These are phyloP conservation scores for Prionchulus punctatus DNA, from an alignment of 2,888 invertebrate species.

Conservation along the genomic window DNA sequence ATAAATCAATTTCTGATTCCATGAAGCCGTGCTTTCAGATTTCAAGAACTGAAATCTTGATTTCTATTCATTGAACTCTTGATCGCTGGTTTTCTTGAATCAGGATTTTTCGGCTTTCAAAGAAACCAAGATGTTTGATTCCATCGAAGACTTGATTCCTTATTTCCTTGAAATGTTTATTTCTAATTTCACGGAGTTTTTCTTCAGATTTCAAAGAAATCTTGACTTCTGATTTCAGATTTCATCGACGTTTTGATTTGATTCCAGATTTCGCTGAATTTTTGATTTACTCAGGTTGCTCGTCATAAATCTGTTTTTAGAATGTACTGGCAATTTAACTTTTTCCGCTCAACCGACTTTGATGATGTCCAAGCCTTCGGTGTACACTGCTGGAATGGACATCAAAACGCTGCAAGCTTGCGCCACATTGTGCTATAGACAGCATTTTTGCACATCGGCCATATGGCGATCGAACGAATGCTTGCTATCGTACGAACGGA, in stretches of 20 bases:
- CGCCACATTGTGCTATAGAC: slow-evolving; percentile 3
- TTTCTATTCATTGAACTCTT: too few species aligned
- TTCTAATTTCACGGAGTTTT: not conserved
- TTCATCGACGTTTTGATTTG: too few species aligned
- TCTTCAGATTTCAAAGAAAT: not conserved
- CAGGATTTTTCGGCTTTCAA: too few species aligned
- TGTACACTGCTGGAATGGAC: not conserved
- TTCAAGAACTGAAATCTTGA: too few species aligned
- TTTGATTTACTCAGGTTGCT: too few species aligned
- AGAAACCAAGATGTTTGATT: not conserved
- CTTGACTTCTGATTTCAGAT: not conserved
- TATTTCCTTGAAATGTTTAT: not conserved
- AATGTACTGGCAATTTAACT: not conserved
- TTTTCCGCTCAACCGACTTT: not conserved
- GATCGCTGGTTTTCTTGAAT: too few species aligned
- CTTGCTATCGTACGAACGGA: not conserved
- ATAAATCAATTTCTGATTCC: too few species aligned
- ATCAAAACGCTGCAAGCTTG: not conserved
- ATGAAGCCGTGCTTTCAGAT: too few species aligned
- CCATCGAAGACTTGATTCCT: not conserved
- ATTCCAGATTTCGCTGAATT: too few species aligned
- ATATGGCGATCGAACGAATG: not conserved
- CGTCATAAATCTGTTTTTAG: not conserved
- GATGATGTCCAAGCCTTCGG: not conserved
- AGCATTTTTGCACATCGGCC: slow-evolving; percentile 4